Percentiles rank a stretch among this genome's conserved stretches.
These are phyloP conservation scores for Procavia capensis DNA, from an alignment of 2,113 vertebrate genomes.

Conservation along the genomic window DNA sequence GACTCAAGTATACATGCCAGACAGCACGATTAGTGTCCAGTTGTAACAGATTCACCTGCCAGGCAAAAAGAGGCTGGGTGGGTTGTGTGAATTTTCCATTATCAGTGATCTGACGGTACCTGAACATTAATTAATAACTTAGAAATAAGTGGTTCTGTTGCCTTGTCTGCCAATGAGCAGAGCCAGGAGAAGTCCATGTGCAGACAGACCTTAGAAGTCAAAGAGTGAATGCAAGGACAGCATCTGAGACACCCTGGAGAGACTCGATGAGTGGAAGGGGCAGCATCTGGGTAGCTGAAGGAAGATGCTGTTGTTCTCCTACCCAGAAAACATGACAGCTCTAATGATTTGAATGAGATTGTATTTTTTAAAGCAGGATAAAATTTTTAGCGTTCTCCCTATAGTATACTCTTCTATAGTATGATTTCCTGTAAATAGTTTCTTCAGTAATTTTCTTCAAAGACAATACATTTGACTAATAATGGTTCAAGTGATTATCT, in stretches of 20 bases:
- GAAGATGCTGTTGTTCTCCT: neutral
- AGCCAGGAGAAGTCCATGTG: neutral
- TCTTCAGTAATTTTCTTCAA: constrained; percentile 1
- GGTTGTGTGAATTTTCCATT: constrained; percentile 28
- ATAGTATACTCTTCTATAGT: neutral
- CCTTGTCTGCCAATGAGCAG: neutral
- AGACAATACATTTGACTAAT: constrained; percentile 41
- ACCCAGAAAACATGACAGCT: constrained; percentile 32
- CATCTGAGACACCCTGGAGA: constrained; percentile 58
- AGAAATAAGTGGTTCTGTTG: constrained; percentile 6
- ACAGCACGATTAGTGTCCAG: neutral
- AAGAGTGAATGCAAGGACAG: constrained; percentile 42
- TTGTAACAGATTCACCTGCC: neutral
- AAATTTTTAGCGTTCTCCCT: constrained; percentile 11
- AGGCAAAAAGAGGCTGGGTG: constrained; percentile 48
- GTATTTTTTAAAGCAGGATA: constrained; percentile 39
- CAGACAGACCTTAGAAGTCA: neutral
- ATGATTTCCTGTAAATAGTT: constrained; percentile 6
- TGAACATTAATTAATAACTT: constrained; percentile 31
- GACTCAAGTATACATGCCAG: neutral
- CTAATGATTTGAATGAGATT: constrained; percentile 39
- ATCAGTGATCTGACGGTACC: neutral
- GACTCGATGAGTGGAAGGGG: neutral
- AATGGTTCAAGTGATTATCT: constrained; percentile 21
- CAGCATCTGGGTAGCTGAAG: neutral